Evolutionary conservation across 2,888 invertebrate species (phyloP).

Genomic region (Erebia epiphron): DNA sequence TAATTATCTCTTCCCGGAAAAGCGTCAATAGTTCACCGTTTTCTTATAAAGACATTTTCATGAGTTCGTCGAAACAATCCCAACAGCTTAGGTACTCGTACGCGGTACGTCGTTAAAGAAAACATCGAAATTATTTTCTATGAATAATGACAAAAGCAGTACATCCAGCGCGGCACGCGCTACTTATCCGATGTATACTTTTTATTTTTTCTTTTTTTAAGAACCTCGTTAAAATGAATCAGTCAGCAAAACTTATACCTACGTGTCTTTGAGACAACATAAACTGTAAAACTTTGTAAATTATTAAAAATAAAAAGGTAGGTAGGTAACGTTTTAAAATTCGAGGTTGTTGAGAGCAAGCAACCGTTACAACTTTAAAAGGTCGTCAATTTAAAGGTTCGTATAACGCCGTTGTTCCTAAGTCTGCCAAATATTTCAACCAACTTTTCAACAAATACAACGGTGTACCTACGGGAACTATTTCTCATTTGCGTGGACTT

Average conservation of each 20-base stretch:
- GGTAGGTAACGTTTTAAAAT: not conserved
- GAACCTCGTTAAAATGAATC: no score
- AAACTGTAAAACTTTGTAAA: no score
- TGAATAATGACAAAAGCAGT: no score
- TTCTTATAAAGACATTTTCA: constrained; percentile 7
- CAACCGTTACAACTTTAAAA: not conserved
- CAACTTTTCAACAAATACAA: constrained; percentile 47
- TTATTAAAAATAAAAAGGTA: no score
- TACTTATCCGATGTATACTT: no score
- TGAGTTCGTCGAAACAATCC: not conserved
- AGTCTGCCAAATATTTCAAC: constrained; percentile 54
- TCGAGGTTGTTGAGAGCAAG: not conserved
- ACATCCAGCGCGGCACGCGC: no score
- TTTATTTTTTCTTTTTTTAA: no score
- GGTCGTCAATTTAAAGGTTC: constrained; percentile 1
- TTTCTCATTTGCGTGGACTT: constrained; percentile 41
- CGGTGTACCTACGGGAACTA: constrained; percentile 43
- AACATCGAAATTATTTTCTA: no score
- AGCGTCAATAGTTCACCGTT: constrained; percentile 13
- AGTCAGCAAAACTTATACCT: no score
- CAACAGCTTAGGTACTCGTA: not conserved
- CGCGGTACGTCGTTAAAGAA: not conserved
- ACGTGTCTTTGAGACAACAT: no score
- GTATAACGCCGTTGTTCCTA: constrained; percentile 36
- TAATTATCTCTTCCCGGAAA: constrained; percentile 45